Conservation (phyloP, 2,888 invertebrate species). For the Coelinius sp. region DNA sequence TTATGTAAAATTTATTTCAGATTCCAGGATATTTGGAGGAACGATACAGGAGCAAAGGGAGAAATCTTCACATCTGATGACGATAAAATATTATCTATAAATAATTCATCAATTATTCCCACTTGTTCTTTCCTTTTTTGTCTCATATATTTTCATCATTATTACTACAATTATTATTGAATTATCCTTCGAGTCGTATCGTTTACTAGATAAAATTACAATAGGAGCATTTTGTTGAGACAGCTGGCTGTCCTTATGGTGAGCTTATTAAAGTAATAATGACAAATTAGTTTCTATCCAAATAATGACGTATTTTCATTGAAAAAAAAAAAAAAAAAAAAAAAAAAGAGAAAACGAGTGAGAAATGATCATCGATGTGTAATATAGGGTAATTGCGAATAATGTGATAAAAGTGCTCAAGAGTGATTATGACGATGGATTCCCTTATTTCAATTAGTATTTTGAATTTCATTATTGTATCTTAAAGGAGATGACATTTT, state of each 20-base stretch:
- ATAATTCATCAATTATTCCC: slow-evolving; percentile 21
- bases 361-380: slow-evolving; percentile 27
- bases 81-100: slow-evolving; percentile 43
- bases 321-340: no score
- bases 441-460: neutral
- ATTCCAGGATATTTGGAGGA: slow-evolving; percentile 76
- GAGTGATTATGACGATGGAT: slow-evolving; percentile 18
- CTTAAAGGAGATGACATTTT: neutral
- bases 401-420: slow-evolving; percentile 46
- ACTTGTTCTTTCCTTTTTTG: neutral
- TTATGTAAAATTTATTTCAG: slow-evolving; percentile 70
- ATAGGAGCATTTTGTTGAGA: slow-evolving; percentile 43
- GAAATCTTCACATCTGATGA: slow-evolving; percentile 66
- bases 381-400: slow-evolving; percentile 34
- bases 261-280: slow-evolving; percentile 37
- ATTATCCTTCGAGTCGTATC: neutral
- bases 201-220: slow-evolving; percentile 14
- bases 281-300: slow-evolving; percentile 43
- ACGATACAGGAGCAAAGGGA: slow-evolving; percentile 72
- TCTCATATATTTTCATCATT: slow-evolving; percentile 5
- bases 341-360: slow-evolving; percentile 22
- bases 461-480: slow-evolving; percentile 1
- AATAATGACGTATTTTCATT: slow-evolving; percentile 7
- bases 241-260: slow-evolving; percentile 56
- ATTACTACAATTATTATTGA: slow-evolving; percentile 25